Conservation (phyloP, 2,888 invertebrate species). For the Philonicus albiceps region DNA sequence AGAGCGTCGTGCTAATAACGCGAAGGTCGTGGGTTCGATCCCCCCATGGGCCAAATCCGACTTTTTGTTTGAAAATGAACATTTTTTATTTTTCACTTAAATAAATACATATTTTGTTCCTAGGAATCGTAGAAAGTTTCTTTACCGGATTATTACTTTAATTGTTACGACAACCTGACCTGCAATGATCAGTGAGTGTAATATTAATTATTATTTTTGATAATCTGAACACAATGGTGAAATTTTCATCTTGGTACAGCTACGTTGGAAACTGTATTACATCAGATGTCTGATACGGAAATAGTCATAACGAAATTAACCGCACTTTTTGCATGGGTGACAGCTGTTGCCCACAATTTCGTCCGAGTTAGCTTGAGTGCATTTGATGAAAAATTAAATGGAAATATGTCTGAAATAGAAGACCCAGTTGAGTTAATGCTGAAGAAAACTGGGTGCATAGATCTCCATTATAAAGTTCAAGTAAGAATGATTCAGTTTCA, state of each 20-base stretch:
- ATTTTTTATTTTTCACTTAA: too few relatives aligned
- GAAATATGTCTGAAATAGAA: constrained; percentile 52
- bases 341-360: not conserved
- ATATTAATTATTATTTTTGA: not conserved
- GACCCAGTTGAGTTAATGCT: constrained; percentile 92
- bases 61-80: not conserved
- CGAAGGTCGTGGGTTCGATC: constrained; percentile 64
- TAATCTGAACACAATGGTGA: too few relatives aligned
- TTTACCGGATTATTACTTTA: too few relatives aligned
- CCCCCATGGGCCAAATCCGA: constrained; percentile 60
- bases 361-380: not conserved
- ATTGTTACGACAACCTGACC: too few relatives aligned
- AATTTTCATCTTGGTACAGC: not conserved
- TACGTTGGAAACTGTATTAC: not conserved
- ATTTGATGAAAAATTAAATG: not conserved
- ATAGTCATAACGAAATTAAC: not conserved
- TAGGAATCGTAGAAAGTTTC: too few relatives aligned
- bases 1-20: constrained; percentile 65
- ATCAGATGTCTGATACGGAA: not conserved
- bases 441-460: constrained; percentile 88
- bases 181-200: too few relatives aligned
- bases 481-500: constrained; percentile 62
- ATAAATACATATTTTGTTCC: too few relatives aligned
- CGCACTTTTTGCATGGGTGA: not conserved
- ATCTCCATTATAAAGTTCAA: constrained; percentile 90